Evolutionary conservation across 2,113 vertebrate genomes (phyloP), one percentile per base, ranked within the genome.

Genomic region (Chaenocephalus aceratus): DNA sequence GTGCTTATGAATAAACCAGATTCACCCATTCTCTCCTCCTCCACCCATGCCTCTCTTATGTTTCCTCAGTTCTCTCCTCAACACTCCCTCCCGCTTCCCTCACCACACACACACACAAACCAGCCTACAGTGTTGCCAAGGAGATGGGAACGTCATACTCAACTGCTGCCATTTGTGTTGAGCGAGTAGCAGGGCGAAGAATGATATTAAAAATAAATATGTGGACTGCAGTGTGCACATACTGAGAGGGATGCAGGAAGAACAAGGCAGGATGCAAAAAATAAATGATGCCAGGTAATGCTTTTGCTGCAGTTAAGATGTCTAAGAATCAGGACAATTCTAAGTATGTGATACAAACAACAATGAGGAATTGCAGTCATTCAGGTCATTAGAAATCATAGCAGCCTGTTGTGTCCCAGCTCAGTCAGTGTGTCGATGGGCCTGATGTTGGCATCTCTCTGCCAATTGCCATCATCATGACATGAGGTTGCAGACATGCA

Each of bases 81-180:
- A 72, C 52, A 76, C 75, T 53, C 67, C 71, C 45, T 67, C 64
- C 71, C 26, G 58, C 64, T 68, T 85, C 70, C 46, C 56, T 30
- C 44, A 70, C 63, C 60, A 71, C 63, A 75, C 79, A 78, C 23
- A 41, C 70, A 65, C 23, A 58, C 57, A 69, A 69, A 63, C 72
- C 3, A 30, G 30, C 30, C 30, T 30, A 63, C 56, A 44, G 60
- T 48, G 94, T 95, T 95, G 91, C 93, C 92, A 93, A 79, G 93
- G 95, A 93, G 85, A 96, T 85, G n/a, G 73, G 54, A 85, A 94
- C 89, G 89, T 94, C 92, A 93, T 88, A 92, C 83, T 88, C 92
- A 95, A 92, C 90, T 91, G 89, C 87, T 90, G 85, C 91, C 88
- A 88, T 93, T 92, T 86, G 87, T 90, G 85, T 83, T 79, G 80